Conservation (phyloP, 1,140 invertebrate species). For the Drosophila varians region DNA sequence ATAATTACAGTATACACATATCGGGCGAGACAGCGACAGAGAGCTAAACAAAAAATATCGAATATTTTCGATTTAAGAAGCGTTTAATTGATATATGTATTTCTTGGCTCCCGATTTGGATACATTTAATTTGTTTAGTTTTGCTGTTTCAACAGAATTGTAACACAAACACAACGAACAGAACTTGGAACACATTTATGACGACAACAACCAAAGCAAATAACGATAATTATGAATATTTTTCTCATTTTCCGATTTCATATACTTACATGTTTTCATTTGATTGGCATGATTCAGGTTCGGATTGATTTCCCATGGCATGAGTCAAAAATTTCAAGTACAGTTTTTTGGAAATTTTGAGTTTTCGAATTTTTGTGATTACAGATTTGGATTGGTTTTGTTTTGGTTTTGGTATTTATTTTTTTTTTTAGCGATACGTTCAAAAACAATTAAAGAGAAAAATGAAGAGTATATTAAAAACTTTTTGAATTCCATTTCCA, state of each 20-base stretch:
- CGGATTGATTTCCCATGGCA: slow-evolving; percentile 58
- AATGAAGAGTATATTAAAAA: slow-evolving; percentile 78
- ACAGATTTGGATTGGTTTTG: slow-evolving; percentile 40
- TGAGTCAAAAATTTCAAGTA: slow-evolving; percentile 73
- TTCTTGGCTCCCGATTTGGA: slow-evolving; percentile 24
- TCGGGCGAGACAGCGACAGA: slow-evolving; percentile 62
- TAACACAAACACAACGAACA: slow-evolving; percentile 77
- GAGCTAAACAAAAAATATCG: slow-evolving; percentile 45
- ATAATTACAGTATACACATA: slow-evolving; percentile 60
- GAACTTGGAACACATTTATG: slow-evolving; percentile 75
- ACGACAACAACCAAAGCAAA: slow-evolving; percentile 81
- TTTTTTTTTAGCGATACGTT: slow-evolving; percentile 77
- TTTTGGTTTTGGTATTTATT: slow-evolving; percentile 28
- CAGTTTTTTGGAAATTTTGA: slow-evolving; percentile 54
- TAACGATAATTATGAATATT: slow-evolving; percentile 74
- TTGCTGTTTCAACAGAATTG: slow-evolving; percentile 52
- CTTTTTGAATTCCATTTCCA: slow-evolving; percentile 72
- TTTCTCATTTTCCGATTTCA: slow-evolving; percentile 23
- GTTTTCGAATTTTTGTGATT: slow-evolving; percentile 59
- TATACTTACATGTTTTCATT: slow-evolving; percentile 68
- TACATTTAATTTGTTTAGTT: slow-evolving; percentile 31
- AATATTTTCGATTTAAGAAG: slow-evolving; percentile 39
- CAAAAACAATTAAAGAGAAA: slow-evolving; percentile 81
- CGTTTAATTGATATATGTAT: slow-evolving; percentile 12
- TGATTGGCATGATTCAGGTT: slow-evolving; percentile 43